phyloP scores from a whole-genome alignment of 1,140 invertebrate species.

The Magallana angulata region DNA sequence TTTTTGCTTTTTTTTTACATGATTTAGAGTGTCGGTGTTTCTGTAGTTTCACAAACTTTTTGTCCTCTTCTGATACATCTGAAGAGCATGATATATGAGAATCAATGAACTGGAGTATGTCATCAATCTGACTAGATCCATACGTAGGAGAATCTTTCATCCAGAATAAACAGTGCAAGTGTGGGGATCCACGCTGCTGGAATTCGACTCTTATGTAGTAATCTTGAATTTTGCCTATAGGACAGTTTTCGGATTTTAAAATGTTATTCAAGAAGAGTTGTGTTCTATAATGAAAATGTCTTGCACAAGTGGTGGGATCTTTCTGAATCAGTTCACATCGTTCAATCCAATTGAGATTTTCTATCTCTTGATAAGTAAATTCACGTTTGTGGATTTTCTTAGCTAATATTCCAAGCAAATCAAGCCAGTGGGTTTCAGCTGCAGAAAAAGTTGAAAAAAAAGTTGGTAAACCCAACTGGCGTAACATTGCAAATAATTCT shows the following conservation, averaged over 20 bases:
- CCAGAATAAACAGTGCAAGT: too few relatives aligned
- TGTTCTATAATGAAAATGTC: slow-evolving; percentile 49
- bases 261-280: slow-evolving; percentile 48
- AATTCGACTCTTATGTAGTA: too few relatives aligned
- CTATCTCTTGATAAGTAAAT: slow-evolving; percentile 36
- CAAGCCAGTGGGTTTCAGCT: slow-evolving; percentile 51
- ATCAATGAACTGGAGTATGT: slow-evolving; percentile 34
- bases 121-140: not conserved
- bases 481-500: slow-evolving; percentile 60
- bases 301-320: slow-evolving; percentile 53
- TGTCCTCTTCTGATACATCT: slow-evolving; percentile 2
- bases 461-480: slow-evolving; percentile 52
- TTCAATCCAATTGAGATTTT: slow-evolving; percentile 46
- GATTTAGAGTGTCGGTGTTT: slow-evolving; percentile 27
- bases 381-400: slow-evolving; percentile 16
- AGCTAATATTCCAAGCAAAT: not conserved
- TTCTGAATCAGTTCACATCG: slow-evolving; percentile 41
- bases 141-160: slow-evolving; percentile 57
- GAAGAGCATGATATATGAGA: slow-evolving; percentile 34
- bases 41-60: slow-evolving; percentile 33
- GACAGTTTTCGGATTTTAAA: slow-evolving; percentile 22
- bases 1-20: slow-evolving; percentile 8
- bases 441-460: slow-evolving; percentile 55
- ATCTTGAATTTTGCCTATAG: slow-evolving; percentile 57
- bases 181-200: too few relatives aligned